Evolutionary conservation across 2,113 vertebrate genomes (phyloP).

Genomic region (Gymnarchus niloticus): DNA sequence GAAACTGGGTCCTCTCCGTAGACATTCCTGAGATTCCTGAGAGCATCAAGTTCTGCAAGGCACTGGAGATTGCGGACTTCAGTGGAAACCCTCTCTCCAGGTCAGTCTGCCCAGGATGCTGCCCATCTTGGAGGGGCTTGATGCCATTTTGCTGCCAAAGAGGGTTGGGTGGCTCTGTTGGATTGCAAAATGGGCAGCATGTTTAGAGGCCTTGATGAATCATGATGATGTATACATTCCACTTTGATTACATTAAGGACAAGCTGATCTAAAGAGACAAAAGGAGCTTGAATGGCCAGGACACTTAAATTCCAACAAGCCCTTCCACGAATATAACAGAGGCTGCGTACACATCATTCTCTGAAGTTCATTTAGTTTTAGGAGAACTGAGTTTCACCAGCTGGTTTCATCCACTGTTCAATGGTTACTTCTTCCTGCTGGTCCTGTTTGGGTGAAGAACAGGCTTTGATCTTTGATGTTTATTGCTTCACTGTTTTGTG

Average conservation of each 20-base stretch:
- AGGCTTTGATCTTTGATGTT: background rate
- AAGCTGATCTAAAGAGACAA: background rate
- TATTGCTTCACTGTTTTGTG: background rate
- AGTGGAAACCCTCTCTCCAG: conserved; percentile 94
- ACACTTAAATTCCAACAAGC: background rate
- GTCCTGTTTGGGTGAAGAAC: background rate
- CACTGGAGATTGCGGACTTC: conserved; percentile 94
- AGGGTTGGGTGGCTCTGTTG: background rate
- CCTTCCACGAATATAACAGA: background rate
- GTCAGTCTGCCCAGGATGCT: conserved; percentile 52
- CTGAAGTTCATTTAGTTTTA: background rate
- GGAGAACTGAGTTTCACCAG: background rate
- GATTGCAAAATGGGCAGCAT: background rate
- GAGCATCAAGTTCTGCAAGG: conserved; percentile 96
- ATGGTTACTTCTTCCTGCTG: background rate
- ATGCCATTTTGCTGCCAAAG: background rate
- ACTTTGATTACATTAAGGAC: background rate
- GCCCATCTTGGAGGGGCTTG: background rate
- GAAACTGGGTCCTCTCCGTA: conserved; percentile 43
- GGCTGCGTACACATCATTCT: background rate
- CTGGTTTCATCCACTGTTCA: background rate
- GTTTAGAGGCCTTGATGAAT: background rate
- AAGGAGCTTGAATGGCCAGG: background rate
- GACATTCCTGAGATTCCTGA: conserved; percentile 96
- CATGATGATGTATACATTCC: background rate